Conservation (phyloP, 2,888 invertebrate species). For the Cordilura impudica region DNA sequence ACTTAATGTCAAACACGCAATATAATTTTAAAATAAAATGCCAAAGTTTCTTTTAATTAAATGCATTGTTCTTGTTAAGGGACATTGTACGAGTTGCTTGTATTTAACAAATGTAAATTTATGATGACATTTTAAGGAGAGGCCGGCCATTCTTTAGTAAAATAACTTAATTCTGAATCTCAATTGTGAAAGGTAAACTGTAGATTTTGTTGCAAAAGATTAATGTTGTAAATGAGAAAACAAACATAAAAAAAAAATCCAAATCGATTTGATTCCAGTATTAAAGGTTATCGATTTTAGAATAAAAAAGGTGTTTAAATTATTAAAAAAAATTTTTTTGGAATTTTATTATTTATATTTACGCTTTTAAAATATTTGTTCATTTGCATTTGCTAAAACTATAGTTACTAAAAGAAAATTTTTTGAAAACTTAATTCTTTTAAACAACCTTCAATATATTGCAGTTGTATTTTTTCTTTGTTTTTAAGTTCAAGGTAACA, state of each 20-base stretch:
- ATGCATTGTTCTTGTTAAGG: conserved; percentile 46
- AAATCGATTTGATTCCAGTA: too few relatives aligned
- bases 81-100: conserved; percentile 10
- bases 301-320: too few relatives aligned
- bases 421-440: not conserved
- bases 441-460: conserved; percentile 36
- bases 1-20: conserved; percentile 61
- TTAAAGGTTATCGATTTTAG: too few relatives aligned
- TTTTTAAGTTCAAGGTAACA: conserved; percentile 60
- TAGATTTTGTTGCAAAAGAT: not conserved
- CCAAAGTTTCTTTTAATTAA: conserved; percentile 51
- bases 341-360: too few relatives aligned
- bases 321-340: too few relatives aligned
- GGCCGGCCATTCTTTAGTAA: conserved; percentile 11
- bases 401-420: conserved; percentile 10
- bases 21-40: conserved; percentile 38
- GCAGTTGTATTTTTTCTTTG: conserved; percentile 28
- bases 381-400: not conserved
- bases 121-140: conserved; percentile 46
- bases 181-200: not conserved
- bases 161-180: not conserved
- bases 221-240: too few relatives aligned
- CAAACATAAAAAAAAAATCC: too few relatives aligned
- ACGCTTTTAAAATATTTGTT: not conserved
- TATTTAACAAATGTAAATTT: not conserved